These are phyloP conservation scores for Anguilla japonica DNA, from an alignment of 2,113 vertebrate genomes.

Conservation along the genomic window DNA sequence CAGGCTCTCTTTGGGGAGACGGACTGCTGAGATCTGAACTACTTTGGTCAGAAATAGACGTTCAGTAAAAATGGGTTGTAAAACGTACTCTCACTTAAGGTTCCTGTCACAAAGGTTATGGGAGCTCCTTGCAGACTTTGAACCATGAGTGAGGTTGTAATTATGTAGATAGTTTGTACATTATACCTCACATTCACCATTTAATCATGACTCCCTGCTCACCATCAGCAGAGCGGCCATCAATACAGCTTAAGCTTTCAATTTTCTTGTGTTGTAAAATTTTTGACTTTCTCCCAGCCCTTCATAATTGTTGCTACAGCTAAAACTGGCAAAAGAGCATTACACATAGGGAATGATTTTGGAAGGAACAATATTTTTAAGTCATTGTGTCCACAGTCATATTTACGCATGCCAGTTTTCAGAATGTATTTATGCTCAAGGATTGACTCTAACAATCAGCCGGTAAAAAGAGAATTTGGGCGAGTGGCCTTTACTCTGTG, in stretches of 20 bases:
- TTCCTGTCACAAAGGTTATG: not conserved
- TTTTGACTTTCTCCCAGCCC: not conserved
- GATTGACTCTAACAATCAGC: too few species aligned
- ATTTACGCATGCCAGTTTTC: not conserved
- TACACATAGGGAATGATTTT: not conserved
- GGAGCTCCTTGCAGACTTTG: not conserved
- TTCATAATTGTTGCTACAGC: not conserved
- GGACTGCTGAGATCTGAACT: constrained; percentile 15
- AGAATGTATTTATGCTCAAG: too few species aligned
- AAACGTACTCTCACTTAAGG: not conserved
- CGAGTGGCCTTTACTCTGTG: too few species aligned
- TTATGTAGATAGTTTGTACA: too few species aligned
- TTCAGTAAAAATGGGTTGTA: not conserved
- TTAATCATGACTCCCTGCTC: not conserved
- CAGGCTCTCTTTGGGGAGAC: not conserved
- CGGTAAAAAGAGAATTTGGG: too few species aligned
- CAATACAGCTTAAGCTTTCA: not conserved
- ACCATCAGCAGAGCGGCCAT: not conserved
- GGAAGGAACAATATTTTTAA: not conserved
- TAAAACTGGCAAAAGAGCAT: not conserved
- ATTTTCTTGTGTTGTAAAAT: not conserved
- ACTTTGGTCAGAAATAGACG: not conserved
- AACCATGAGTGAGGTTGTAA: not conserved
- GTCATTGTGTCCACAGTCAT: not conserved
- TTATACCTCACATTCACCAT: too few species aligned